phyloP scores from a whole-genome alignment of 2,797 vertebrate species.

The Aldrovandia affinis region DNA sequence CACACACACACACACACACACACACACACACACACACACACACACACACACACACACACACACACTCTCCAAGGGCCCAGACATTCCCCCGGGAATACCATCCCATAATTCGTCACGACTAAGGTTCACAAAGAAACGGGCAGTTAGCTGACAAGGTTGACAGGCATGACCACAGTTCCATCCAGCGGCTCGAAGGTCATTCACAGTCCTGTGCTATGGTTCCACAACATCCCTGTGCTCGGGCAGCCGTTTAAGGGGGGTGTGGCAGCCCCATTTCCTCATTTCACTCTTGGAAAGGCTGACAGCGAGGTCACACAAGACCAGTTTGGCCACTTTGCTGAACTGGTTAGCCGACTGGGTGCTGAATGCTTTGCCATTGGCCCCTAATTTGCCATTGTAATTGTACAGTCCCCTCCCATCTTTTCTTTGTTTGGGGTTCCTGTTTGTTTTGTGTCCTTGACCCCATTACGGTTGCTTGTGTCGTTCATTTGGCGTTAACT shows the following conservation, averaged over 20 bases:
- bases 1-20: too few species aligned
- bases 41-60: too few species aligned
- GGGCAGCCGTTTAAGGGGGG: neutral
- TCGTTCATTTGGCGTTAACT: neutral
- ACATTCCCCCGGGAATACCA: neutral
- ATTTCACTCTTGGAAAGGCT: neutral
- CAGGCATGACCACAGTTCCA: neutral
- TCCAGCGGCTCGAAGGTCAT: neutral
- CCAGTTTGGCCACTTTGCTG: neutral
- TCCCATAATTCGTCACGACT: neutral
- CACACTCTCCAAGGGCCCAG: neutral
- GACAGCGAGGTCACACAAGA: neutral
- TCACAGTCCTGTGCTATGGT: neutral
- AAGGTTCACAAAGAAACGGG: neutral
- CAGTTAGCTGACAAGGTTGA: neutral
- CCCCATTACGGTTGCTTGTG: neutral
- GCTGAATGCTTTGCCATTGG: neutral
- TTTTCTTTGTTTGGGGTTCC: neutral
- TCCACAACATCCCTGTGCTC: neutral
- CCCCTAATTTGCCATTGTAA: neutral
- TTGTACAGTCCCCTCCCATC: neutral
- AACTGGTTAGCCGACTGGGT: neutral
- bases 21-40: too few species aligned
- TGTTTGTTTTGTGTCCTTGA: neutral
- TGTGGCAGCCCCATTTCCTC: neutral